A percentile compares a stretch with the other conserved stretches of the same genome.
These are phyloP conservation scores for Hippocampus mohnikei DNA, from an alignment of 2,113 vertebrate species.

Conservation along the genomic window DNA sequence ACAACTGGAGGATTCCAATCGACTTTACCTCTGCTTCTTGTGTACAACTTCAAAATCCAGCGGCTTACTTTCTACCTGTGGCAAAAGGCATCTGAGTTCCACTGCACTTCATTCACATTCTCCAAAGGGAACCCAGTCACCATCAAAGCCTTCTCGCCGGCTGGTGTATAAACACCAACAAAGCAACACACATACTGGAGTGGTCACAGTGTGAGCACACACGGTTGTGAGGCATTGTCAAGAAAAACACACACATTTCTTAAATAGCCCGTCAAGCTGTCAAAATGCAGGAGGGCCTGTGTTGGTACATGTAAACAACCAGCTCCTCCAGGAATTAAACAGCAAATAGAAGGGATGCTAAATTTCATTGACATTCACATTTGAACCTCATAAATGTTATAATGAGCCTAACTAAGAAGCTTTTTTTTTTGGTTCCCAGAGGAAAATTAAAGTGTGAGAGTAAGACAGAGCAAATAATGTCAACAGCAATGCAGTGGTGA, in stretches of 20 bases:
- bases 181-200: background rate
- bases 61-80: background rate
- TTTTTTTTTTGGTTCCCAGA: background rate
- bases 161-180: background rate
- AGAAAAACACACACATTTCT: conserved; percentile 5
- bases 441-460: background rate
- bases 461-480: background rate
- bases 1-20: too few relatives aligned
- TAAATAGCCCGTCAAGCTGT: conserved; percentile 3
- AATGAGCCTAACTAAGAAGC: background rate
- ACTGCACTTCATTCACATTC: background rate
- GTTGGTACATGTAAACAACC: background rate
- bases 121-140: background rate
- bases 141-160: background rate
- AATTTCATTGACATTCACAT: background rate
- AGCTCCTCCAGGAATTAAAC: background rate
- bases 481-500: background rate
- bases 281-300: background rate
- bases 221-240: background rate
- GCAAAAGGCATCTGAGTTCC: background rate
- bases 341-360: conserved; percentile 1
- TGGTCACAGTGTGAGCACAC: background rate
- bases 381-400: background rate
- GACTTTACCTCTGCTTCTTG: background rate
- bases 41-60: background rate